phyloP scores from a whole-genome alignment of 2,797 vertebrate species.

The Enteromius trimaculatus region DNA sequence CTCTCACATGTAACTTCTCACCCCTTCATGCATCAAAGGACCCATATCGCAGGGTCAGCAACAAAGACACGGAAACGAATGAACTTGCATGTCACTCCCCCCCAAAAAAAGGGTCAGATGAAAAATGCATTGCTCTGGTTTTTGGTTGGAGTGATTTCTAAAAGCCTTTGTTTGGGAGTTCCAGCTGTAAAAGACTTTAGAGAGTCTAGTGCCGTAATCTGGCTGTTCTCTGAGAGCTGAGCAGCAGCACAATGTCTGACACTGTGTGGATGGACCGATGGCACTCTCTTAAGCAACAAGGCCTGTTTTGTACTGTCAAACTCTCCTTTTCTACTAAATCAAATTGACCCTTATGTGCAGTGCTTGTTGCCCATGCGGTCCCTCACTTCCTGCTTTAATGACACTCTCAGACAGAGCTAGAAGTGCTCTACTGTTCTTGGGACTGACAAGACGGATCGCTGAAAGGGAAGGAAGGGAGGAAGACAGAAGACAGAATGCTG shows the following conservation, averaged over 20 bases:
- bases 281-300: conserved; percentile 66
- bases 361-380: conserved; percentile 59
- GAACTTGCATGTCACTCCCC: conserved; percentile 55
- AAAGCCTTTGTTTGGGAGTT: conserved; percentile 66
- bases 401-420: conserved; percentile 32
- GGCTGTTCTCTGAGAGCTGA: conserved; percentile 29
- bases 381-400: conserved; percentile 54
- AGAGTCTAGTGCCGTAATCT: conserved; percentile 46
- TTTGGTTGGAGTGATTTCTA: conserved; percentile 62
- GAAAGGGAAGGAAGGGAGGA: conserved; percentile 50
- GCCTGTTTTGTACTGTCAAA: conserved; percentile 66
- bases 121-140: conserved; percentile 58
- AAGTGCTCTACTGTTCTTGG: conserved; percentile 45
- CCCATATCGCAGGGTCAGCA: conserved; percentile 54
- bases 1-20: conserved; percentile 49
- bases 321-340: conserved; percentile 56
- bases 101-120: conserved; percentile 48
- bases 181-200: conserved; percentile 63
- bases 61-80: conserved; percentile 57
- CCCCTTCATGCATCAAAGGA: conserved; percentile 61
- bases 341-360: conserved; percentile 55
- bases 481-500: conserved; percentile 41
- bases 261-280: conserved; percentile 60
- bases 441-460: conserved; percentile 36
- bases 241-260: conserved; percentile 63